These are phyloP conservation scores for Drosophila planitibia DNA, from an alignment of 2,888 invertebrate genomes.

Conservation along the genomic window DNA sequence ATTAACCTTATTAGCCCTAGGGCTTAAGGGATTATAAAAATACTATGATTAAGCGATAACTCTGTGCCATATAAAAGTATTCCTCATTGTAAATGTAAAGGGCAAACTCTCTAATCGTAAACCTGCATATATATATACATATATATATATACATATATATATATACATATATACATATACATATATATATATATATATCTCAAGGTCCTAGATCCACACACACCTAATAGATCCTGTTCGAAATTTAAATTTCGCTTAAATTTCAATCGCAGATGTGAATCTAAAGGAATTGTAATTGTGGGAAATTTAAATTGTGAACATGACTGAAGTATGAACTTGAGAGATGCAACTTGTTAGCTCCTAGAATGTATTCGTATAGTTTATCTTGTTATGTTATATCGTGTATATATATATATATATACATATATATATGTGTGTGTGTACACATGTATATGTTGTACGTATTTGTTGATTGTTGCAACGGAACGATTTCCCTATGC, in stretches of 20 bases:
- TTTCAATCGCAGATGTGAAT: not conserved
- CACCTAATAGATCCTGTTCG: constrained; percentile 3
- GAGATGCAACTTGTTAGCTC: constrained; percentile 32
- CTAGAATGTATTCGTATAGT: constrained; percentile 32
- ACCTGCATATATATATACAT: not conserved
- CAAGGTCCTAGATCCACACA: constrained; percentile 20
- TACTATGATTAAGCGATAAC: constrained; percentile 39
- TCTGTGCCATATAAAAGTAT: constrained; percentile 54
- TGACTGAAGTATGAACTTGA: constrained; percentile 37
- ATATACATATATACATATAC: not conserved
- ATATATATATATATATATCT: constrained; percentile 16
- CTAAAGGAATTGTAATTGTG: not conserved
- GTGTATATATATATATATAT: constrained; percentile 9
- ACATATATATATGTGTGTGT: constrained; percentile 15
- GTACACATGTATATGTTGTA: constrained; percentile 11
- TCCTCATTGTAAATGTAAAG: constrained; percentile 45
- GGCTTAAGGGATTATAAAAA: constrained; percentile 38
- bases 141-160: not conserved
- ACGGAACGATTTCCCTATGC: not conserved
- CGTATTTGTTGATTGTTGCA: constrained; percentile 26
- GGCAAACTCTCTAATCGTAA: constrained; percentile 17
- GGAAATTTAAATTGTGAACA: constrained; percentile 18
- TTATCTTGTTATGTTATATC: constrained; percentile 27
- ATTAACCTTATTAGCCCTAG: not conserved
- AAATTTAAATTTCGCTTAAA: not conserved